Evolutionary conservation across 1,140 invertebrate genomes (phyloP).

Genomic region (Battus philenor): DNA sequence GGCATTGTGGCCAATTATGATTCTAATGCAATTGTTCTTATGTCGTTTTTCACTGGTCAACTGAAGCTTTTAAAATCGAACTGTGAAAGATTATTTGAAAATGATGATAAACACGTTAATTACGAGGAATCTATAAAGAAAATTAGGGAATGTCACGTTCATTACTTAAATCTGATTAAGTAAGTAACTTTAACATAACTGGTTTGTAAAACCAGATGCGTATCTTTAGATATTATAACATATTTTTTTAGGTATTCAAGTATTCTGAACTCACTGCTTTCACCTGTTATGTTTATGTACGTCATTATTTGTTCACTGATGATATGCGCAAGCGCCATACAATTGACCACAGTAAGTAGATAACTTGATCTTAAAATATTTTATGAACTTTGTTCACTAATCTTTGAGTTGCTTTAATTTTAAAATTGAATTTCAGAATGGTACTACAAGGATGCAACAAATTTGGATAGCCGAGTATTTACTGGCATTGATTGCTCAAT

Average conservation of each 20-base stretch:
- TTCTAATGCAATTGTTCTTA: conserved; percentile 47
- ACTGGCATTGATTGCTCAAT: conserved; percentile 44
- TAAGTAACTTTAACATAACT: conserved; percentile 24
- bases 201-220: background rate
- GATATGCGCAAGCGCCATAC: conserved; percentile 55
- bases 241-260: conserved; percentile 38
- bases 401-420: too few species aligned
- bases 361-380: too few species aligned
- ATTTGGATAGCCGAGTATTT: conserved; percentile 57
- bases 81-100: conserved; percentile 40
- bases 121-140: conserved; percentile 32
- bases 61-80: conserved; percentile 41
- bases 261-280: conserved; percentile 42
- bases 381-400: too few species aligned
- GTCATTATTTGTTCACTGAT: conserved; percentile 58
- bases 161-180: conserved; percentile 46
- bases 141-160: conserved; percentile 44
- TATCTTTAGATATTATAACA: conserved; percentile 4
- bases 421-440: conserved; percentile 52
- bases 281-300: conserved; percentile 57
- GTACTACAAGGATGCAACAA: conserved; percentile 42
- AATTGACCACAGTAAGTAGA: conserved; percentile 48
- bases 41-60: conserved; percentile 58
- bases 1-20: conserved; percentile 55
- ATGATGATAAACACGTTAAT: conserved; percentile 20